These are phyloP conservation scores for Tinamus guttatus DNA, from an alignment of 2,113 vertebrate genomes.

Conservation along the genomic window DNA sequence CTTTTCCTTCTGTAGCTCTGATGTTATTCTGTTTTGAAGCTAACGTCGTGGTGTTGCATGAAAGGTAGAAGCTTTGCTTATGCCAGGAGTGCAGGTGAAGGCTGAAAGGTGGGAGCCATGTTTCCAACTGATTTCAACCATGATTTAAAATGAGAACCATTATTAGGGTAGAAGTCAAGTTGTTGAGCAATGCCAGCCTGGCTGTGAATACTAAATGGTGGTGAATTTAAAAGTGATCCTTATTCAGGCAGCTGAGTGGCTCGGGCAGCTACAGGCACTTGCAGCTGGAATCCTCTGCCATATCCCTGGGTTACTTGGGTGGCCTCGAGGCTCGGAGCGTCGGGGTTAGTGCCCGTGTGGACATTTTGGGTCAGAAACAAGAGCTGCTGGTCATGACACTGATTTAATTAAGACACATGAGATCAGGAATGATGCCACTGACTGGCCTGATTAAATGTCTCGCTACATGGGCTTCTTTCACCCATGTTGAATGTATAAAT, in stretches of 20 bases:
- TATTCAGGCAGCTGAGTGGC: background rate
- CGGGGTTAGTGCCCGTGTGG: background rate
- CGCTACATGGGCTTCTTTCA: background rate
- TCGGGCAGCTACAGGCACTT: rapidly evolving
- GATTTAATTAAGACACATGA: background rate
- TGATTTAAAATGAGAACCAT: background rate
- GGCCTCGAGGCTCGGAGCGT: background rate
- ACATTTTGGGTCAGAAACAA: background rate
- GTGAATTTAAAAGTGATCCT: too few relatives aligned
- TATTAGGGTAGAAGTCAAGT: background rate
- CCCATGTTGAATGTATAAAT: background rate
- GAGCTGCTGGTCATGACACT: background rate
- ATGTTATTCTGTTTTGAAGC: background rate
- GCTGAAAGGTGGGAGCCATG: too few relatives aligned
- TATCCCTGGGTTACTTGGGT: background rate
- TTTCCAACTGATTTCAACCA: too few relatives aligned
- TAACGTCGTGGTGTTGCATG: background rate
- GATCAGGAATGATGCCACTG: background rate
- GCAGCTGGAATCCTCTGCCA: rapidly evolving
- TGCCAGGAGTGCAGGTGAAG: too few relatives aligned
- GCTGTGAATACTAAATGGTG: background rate
- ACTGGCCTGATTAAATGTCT: background rate
- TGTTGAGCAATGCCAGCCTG: background rate
- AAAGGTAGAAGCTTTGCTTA: background rate
- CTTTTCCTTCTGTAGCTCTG: background rate